Base-by-base conservation (phyloP, 2,797 vertebrate genomes). In the Sylvia borin region DNA sequence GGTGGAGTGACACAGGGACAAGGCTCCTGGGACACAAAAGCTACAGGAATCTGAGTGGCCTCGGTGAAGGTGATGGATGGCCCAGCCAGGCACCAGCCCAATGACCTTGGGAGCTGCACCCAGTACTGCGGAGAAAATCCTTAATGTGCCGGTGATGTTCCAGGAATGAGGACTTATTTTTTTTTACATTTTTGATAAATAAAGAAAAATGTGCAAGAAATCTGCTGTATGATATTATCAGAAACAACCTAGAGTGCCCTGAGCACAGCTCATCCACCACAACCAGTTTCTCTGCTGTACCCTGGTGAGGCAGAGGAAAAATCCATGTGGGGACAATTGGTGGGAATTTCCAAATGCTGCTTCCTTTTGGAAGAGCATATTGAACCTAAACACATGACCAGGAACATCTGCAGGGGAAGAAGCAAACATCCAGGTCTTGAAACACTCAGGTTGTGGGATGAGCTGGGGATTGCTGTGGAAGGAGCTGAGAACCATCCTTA, bases 101-200 rank as follows among this genome's bases (percentile, higher is more conserved):
- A 47, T 51, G 45, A 43, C 42, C 0, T 0, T 3, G 5, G 67
- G 50, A 85, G 40, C 53, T 3, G 13, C 31, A 87, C 16, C 7
- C 61, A 34, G 71, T 0, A 3, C 34, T 36, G 21, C 0, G 0
- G 40, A 83, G 47, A 65, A 85, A 81, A 76, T n/a, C 10, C 38
- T 73, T 51, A 0, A 0, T 50, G 31, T 67, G 68, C 47, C 1
- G 1, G 21, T 0, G 5, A 58, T 6, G 4, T 36, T 45, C 2
- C 10, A 32, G 47, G 32, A 93, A 65, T n/a, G 15, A 5, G 31
- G 50, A 22, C 4, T 18, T 47, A 13, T 25, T 61, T 40, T 16
- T 16, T 48, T 54, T 10, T 22, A 18, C 6, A 25, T 60, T 77
- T 89, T 36, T 62, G 0, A 42, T 82, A 67, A 75, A 85, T 31